These are phyloP conservation scores for Sebastolobus alascanus DNA, from an alignment of 2,797 vertebrate genomes.

Conservation along the genomic window DNA sequence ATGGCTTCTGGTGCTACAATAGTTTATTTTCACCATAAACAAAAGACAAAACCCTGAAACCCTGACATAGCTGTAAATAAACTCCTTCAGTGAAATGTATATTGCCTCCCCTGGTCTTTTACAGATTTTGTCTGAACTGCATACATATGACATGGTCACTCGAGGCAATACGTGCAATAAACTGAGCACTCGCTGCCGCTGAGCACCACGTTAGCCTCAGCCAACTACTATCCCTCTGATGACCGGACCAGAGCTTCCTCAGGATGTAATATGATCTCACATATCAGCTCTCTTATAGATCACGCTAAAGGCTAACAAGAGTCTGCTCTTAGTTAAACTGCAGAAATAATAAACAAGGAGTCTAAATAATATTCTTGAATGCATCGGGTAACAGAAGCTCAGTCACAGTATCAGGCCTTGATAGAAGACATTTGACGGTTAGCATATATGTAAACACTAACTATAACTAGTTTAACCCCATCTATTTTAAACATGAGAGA, in stretches of 20 bases:
- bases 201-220: constrained; percentile 42
- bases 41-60: constrained; percentile 10
- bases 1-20: not conserved
- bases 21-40: constrained; percentile 1
- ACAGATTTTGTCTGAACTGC: constrained; percentile 26
- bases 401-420: not conserved
- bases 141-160: constrained; percentile 19
- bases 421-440: not conserved
- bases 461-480: not conserved
- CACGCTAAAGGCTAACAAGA: constrained; percentile 5
- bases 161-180: constrained; percentile 12
- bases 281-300: constrained; percentile 12
- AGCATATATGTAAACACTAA: not conserved
- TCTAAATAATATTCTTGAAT: not conserved
- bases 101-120: not conserved
- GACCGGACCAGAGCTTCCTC: constrained; percentile 6
- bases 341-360: not conserved
- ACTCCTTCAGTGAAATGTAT: not conserved
- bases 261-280: constrained; percentile 27
- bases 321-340: constrained; percentile 12
- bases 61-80: constrained; percentile 11
- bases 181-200: constrained; percentile 9
- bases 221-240: constrained; percentile 6
- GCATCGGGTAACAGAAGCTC: not conserved
- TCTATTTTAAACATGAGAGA: not conserved